These are phyloP conservation scores for Eulemur mongoz DNA, from an alignment of 2,797 vertebrate species.

Conservation along the genomic window DNA sequence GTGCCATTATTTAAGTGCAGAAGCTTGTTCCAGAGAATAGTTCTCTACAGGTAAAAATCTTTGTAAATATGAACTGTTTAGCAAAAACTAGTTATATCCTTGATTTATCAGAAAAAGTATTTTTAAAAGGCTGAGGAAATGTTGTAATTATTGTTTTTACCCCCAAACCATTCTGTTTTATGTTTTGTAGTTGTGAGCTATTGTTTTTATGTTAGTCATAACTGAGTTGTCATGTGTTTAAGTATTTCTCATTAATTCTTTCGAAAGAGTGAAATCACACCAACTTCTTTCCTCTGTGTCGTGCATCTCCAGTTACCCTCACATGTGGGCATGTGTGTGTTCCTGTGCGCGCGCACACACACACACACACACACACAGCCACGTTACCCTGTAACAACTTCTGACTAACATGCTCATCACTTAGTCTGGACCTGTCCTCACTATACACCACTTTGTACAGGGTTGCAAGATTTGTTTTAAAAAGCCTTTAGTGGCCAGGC, in stretches of 20 bases:
- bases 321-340: accelerated
- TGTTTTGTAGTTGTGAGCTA: background rate
- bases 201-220: slow-evolving; percentile 5
- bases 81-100: background rate
- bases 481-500: background rate
- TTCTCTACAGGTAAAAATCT: background rate
- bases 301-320: background rate
- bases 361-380: background rate
- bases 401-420: background rate
- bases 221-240: background rate
- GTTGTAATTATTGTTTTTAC: background rate
- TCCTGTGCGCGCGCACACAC: accelerated
- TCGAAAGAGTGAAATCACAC: background rate
- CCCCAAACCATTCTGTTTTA: background rate
- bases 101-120: slow-evolving; percentile 36
- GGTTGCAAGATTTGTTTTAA: background rate
- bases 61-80: slow-evolving; percentile 8
- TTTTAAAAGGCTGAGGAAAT: background rate
- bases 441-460: background rate
- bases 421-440: background rate
- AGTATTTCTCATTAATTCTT: background rate
- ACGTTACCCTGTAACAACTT: background rate
- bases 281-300: background rate
- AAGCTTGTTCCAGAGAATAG: slow-evolving; percentile 34
- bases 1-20: slow-evolving; percentile 9